A percentile compares a stretch with the other conserved stretches of the same genome.
Evolutionary conservation across 92 coral and sea anemone genomes (phyloP).

Genomic region (Actinernus sp.): DNA sequence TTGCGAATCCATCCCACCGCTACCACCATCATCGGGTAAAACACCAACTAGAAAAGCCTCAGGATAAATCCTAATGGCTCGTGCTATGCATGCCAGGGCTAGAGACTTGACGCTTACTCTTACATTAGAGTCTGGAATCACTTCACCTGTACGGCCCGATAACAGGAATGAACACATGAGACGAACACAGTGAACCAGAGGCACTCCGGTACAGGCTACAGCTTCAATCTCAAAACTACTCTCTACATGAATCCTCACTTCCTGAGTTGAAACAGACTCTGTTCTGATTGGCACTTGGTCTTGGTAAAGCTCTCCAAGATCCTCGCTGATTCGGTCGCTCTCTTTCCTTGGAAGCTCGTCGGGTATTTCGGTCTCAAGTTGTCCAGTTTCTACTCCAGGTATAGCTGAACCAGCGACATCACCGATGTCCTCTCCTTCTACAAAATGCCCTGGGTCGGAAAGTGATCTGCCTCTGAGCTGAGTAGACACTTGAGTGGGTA

Average conservation of each 20-base stretch:
- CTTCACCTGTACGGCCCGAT: constrained; percentile 90
- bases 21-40: constrained; percentile 64
- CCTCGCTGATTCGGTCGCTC: constrained; percentile 61
- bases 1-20: constrained; percentile 12
- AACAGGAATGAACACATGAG: constrained; percentile 92
- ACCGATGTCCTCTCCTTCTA: constrained; percentile 24
- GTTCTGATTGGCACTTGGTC: constrained; percentile 61
- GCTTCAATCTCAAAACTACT: constrained; percentile 93
- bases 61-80: constrained; percentile 81
- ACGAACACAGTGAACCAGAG: constrained; percentile 91
- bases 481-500: background rate
- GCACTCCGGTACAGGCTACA: constrained; percentile 89
- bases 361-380: constrained; percentile 35
- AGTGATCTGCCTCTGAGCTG: constrained; percentile 39
- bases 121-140: constrained; percentile 88
- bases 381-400: constrained; percentile 5
- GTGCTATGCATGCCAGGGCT: constrained; percentile 87
- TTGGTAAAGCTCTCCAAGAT: constrained; percentile 49
- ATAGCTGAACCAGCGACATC: constrained; percentile 14
- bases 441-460: constrained; percentile 79
- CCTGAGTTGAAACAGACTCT: constrained; percentile 81
- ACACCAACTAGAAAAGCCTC: constrained; percentile 86
- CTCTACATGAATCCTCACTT: constrained; percentile 77
- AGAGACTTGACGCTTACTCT: constrained; percentile 96
- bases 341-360: constrained; percentile 53